A percentile compares a stretch with the other conserved stretches of the same genome.
These are phyloP conservation scores for Clarias magur DNA, from an alignment of 2,113 vertebrate genomes.

Conservation along the genomic window DNA sequence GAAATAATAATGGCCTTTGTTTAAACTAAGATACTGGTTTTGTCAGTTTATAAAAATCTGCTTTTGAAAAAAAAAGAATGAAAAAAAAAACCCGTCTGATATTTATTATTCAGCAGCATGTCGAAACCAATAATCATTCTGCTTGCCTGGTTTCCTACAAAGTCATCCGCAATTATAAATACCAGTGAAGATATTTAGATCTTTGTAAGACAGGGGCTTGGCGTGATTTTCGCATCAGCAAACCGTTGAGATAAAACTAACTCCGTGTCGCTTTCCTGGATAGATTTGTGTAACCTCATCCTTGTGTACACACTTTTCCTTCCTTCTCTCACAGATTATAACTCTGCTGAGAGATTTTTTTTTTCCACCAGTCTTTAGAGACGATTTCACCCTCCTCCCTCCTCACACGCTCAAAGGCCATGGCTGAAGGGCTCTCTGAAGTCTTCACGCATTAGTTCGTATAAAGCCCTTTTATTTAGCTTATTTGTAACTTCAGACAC, in stretches of 20 bases:
- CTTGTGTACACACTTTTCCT: background rate
- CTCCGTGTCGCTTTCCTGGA: background rate
- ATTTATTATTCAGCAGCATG: background rate
- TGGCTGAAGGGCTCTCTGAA: conserved; percentile 42
- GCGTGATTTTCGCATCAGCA: background rate
- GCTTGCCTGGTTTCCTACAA: background rate
- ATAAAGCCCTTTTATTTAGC: conserved; percentile 51
- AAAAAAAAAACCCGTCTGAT: background rate
- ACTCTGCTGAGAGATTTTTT: conserved; percentile 5
- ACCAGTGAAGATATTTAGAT: conserved; percentile 1
- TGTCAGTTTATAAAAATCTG: conserved; percentile 33
- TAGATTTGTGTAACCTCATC: background rate
- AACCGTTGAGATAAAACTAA: background rate
- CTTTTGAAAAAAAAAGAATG: conserved; percentile 31
- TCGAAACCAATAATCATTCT: conserved; percentile 15
- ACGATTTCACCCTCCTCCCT: conserved; percentile 33
- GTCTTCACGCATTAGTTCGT: conserved; percentile 46
- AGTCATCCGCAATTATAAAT: background rate
- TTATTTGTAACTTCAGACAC: conserved; percentile 18
- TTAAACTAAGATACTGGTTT: background rate
- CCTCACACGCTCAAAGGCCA: conserved; percentile 27
- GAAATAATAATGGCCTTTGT: background rate
- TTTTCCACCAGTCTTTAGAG: conserved; percentile 39
- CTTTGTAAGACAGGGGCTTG: background rate
- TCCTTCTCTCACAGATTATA: background rate